Conservation (phyloP, 1,140 invertebrate species). For the Globodera rostochiensis region DNA sequence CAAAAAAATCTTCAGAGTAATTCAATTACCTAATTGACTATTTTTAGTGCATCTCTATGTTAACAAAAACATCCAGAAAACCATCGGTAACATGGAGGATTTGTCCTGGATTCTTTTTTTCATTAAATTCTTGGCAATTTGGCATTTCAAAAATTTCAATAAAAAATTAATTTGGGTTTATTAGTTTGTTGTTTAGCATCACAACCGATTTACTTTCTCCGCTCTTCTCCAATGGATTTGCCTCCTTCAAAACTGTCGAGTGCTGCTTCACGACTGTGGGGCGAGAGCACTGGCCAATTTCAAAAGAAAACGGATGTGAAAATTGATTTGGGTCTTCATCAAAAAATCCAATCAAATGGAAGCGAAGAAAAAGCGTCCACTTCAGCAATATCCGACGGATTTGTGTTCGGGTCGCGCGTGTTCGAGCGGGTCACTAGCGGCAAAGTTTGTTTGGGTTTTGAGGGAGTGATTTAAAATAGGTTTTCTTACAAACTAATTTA, state of each 20-base stretch:
- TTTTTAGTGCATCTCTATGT: too few relatives aligned
- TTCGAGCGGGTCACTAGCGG: slow-evolving; percentile 38
- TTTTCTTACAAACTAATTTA: too few relatives aligned
- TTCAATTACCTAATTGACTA: too few relatives aligned
- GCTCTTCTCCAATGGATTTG: slow-evolving; percentile 19
- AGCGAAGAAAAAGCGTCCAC: slow-evolving; percentile 26
- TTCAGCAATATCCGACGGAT: slow-evolving; percentile 31
- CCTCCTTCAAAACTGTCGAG: slow-evolving; percentile 28
- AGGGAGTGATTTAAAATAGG: background rate
- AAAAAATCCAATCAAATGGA: slow-evolving; percentile 14
- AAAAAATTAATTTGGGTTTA: background rate
- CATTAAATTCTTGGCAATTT: background rate
- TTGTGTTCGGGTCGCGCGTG: slow-evolving; percentile 44
- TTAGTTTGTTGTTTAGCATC: background rate
- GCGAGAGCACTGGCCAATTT: slow-evolving; percentile 26
- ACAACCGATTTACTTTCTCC: background rate
- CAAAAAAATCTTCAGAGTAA: too few relatives aligned
- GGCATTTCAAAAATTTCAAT: background rate
- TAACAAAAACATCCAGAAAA: too few relatives aligned
- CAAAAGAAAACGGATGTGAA: slow-evolving; percentile 37
- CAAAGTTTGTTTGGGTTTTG: slow-evolving; percentile 22
- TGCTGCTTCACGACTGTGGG: slow-evolving; percentile 31
- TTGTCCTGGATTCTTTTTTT: too few relatives aligned
- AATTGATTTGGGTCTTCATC: slow-evolving; percentile 35
- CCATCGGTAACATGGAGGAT: too few relatives aligned